Evolutionary conservation across 2,888 invertebrate species (phyloP).

Genomic region (Nasonovia ribisnigri): DNA sequence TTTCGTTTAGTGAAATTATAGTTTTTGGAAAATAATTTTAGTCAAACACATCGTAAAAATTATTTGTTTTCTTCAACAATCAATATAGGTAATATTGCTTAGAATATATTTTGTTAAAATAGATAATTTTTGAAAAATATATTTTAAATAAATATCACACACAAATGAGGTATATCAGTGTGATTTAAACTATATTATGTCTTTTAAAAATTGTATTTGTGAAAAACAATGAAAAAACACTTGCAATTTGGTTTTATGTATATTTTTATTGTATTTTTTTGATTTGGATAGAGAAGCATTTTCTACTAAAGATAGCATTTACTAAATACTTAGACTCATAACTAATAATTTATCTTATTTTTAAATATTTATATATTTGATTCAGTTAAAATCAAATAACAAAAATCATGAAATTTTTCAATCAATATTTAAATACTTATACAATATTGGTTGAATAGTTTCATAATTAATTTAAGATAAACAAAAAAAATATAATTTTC

Average conservation of each 20-base stretch:
- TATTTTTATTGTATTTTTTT: not conserved
- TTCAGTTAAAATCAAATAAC: not conserved
- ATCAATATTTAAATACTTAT: too few species aligned
- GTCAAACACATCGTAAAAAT: not conserved
- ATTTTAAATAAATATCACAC: not conserved
- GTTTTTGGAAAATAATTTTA: not conserved
- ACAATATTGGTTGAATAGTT: not conserved
- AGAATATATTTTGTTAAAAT: too few species aligned
- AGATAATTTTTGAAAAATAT: not conserved
- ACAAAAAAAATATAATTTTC: too few species aligned
- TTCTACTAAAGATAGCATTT: too few species aligned
- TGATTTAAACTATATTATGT: not conserved
- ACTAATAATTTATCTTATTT: not conserved
- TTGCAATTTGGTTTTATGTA: not conserved
- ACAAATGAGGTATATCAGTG: not conserved
- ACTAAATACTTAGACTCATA: not conserved
- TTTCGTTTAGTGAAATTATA: not conserved
- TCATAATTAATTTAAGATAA: not conserved
- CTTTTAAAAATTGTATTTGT: not conserved
- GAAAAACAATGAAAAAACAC: not conserved
- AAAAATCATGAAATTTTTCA: too few species aligned
- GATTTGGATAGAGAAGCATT: too few species aligned
- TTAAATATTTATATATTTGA: not conserved
- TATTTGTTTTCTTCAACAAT: not conserved
- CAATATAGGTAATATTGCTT: not conserved